phyloP scores from a whole-genome alignment of 1,140 invertebrate species.

The Schlechtendalia chinensis region DNA sequence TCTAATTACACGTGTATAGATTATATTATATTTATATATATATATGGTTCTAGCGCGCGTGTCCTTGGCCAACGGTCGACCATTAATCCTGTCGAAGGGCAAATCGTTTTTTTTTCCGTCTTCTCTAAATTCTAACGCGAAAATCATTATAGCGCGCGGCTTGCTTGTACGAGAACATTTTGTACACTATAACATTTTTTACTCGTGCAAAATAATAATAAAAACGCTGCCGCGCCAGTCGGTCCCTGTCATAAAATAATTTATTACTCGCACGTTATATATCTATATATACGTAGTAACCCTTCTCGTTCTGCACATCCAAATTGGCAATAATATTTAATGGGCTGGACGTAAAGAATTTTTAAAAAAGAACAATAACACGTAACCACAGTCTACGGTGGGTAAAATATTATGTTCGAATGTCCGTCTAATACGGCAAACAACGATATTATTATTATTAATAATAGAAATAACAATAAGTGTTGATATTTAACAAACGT shows the following conservation, averaged over 20 bases:
- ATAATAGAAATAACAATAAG: too few species aligned
- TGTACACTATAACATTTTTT: too few species aligned
- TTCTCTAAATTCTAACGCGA: neutral
- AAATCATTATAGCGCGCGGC: neutral
- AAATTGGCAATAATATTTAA: slow-evolving; percentile 2
- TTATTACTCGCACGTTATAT: neutral
- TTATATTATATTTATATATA: too few species aligned
- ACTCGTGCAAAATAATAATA: neutral
- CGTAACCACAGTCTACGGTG: too few species aligned
- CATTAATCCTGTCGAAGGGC: slow-evolving; percentile 32
- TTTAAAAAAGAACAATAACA: too few species aligned
- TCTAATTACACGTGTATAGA: neutral
- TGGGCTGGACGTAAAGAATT: neutral
- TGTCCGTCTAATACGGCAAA: too few species aligned
- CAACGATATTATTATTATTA: too few species aligned
- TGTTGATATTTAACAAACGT: too few species aligned
- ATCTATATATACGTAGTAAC: neutral
- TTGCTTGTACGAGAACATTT: neutral
- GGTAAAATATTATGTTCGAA: too few species aligned
- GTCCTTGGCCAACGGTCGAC: slow-evolving; percentile 13
- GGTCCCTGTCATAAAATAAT: slow-evolving; percentile 29
- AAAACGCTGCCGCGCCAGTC: neutral
- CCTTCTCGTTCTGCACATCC: neutral
- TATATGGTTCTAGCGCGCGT: neutral
- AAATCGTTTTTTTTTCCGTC: slow-evolving; percentile 28